Conservation (phyloP, 2,113 vertebrate species). For the Craseonycteris thonglongyai region DNA sequence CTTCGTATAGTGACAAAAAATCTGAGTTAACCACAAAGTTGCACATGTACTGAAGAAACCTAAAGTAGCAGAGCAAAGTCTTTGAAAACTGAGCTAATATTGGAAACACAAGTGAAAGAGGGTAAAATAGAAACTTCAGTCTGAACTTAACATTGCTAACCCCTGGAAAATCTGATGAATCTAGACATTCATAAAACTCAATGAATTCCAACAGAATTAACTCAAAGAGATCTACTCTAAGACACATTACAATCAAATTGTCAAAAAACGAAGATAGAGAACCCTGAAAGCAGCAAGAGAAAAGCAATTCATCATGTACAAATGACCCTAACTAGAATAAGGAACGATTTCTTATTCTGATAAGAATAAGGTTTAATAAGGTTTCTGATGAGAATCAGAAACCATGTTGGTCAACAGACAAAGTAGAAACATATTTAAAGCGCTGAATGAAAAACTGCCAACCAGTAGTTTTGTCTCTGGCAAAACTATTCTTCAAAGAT, state of each 20-base stretch:
- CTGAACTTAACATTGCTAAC: background rate
- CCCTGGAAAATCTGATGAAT: background rate
- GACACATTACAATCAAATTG: background rate
- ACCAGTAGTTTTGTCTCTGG: background rate
- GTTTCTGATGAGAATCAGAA: too few species aligned
- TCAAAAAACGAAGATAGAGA: background rate
- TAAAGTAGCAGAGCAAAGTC: background rate
- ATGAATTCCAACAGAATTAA: background rate
- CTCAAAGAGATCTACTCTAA: background rate
- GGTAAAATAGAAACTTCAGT: background rate
- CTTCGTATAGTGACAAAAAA: background rate
- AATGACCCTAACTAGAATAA: background rate
- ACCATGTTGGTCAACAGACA: background rate
- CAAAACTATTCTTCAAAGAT: background rate
- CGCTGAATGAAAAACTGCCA: background rate
- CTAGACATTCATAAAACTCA: background rate
- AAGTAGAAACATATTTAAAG: background rate
- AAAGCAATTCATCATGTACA: background rate
- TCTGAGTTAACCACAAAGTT: background rate
- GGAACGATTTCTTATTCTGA: background rate
- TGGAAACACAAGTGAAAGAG: background rate
- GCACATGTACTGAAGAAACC: background rate
- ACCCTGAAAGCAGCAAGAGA: background rate
- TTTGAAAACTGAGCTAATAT: background rate
- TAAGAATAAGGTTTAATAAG: too few species aligned